Evolutionary conservation across 2,888 invertebrate genomes (phyloP), one percentile per base, ranked within the genome.

Genomic region (Cheilosia impressa): DNA sequence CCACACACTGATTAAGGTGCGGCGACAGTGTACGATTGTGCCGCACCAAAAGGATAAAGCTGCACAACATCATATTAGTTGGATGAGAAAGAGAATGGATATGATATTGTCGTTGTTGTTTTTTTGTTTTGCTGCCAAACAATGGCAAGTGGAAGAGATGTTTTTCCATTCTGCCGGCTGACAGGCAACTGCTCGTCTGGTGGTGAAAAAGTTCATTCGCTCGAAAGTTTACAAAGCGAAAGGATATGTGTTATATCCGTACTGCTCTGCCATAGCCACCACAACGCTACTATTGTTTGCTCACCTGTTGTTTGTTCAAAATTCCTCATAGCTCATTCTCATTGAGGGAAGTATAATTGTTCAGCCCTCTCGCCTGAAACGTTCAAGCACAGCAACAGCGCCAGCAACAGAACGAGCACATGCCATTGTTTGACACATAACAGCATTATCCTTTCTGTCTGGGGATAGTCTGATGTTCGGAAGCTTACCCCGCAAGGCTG

Each of bases 271-370:
- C 45, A 45, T n/a, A 53, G n/a, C 31, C 31, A 19, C 15, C 22
- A 15, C 24, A 2, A 4, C 2, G 13, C 15, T 34, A 38, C 38
- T 13, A 38, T 38, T 38, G 38, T 38, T 38, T 66, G 58, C 38
- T 78, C 34, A 82, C 82, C 83, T 84, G 83, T 84, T 84, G 82
- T 82, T 52, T 52, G 24, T 15, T 38, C 60, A 66, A 27, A 63
- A 66, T 66, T 60, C 45, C 60, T 73, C 45, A 66, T 66, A 24
- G 24, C 45, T 24, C 17, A 65, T 50, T 71, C 43, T 57, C 68
- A 65, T 53, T 65, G 31, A 24, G 47, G 10, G 13, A 62, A 77
- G 72, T 62, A 50, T 65, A 65, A 81, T 71, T 76, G 65, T 53
- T 34, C 62, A 63, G 34, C 52, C 6, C 19, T 62, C 53, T 22